A percentile compares a stretch with the other conserved stretches of the same genome.
These are phyloP conservation scores for Thymelicus lineola DNA, from an alignment of 2,888 invertebrate genomes.

Conservation along the genomic window DNA sequence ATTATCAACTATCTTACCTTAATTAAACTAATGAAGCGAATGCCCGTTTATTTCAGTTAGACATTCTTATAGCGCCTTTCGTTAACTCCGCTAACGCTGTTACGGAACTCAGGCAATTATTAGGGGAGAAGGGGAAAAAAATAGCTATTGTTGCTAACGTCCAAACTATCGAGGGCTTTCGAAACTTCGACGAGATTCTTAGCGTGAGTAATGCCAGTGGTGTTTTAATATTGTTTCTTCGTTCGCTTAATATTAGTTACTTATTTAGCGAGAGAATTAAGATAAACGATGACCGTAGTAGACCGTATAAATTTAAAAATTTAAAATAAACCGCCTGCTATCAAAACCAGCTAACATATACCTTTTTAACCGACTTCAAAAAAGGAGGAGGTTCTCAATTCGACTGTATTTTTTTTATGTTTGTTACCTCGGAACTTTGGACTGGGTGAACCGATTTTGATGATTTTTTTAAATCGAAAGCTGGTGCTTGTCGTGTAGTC, in stretches of 20 bases:
- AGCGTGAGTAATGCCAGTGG: slow-evolving; percentile 50
- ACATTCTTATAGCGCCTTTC: slow-evolving; percentile 70
- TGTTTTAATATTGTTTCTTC: neutral
- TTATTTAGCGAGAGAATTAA: too few relatives aligned
- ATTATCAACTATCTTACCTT: slow-evolving; percentile 25
- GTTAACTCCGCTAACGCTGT: slow-evolving; percentile 54
- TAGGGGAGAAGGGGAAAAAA: slow-evolving; percentile 75
- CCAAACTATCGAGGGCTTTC: slow-evolving; percentile 68
- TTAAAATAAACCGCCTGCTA: too few relatives aligned
- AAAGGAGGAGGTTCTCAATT: too few relatives aligned
- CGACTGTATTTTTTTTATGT: too few relatives aligned
- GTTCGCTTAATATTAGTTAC: neutral
- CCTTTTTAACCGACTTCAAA: too few relatives aligned
- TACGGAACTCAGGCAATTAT: slow-evolving; percentile 59
- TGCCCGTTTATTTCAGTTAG: slow-evolving; percentile 61
- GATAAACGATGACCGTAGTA: too few relatives aligned
- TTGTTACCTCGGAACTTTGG: too few relatives aligned
- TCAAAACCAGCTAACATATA: too few relatives aligned
- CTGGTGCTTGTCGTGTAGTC: too few relatives aligned
- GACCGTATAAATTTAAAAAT: too few relatives aligned
- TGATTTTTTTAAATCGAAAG: too few relatives aligned
- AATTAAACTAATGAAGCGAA: slow-evolving; percentile 41
- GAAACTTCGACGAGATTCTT: slow-evolving; percentile 68
- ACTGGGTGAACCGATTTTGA: too few relatives aligned
- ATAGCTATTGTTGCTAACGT: slow-evolving; percentile 71